Evolutionary conservation across 2,888 invertebrate genomes (phyloP).

Genomic region (Tachina fera): DNA sequence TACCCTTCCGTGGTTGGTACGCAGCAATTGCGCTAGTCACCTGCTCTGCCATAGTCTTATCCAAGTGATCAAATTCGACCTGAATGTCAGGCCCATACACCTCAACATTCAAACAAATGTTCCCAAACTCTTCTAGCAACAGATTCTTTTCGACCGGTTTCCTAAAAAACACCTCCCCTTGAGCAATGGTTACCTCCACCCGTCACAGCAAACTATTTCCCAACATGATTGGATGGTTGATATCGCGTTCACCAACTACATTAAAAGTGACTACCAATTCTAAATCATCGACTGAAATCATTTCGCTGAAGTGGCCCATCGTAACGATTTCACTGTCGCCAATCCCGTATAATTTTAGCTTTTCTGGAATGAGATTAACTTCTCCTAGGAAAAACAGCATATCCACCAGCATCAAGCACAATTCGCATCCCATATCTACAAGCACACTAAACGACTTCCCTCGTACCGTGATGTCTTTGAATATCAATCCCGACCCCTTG

Average conservation of each 20-base stretch:
- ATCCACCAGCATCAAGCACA: constrained; percentile 2
- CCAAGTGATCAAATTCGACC: background rate
- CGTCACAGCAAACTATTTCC: constrained; percentile 7
- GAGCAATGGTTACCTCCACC: background rate
- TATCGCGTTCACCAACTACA: constrained; percentile 15
- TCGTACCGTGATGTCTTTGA: background rate
- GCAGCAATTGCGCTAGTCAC: background rate
- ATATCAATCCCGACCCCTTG: constrained; percentile 11
- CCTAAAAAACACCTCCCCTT: background rate
- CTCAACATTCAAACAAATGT: background rate
- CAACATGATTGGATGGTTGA: constrained; percentile 15
- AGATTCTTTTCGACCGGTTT: background rate
- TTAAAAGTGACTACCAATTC: constrained; percentile 8
- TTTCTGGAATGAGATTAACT: constrained; percentile 15
- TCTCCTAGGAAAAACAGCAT: constrained; percentile 34
- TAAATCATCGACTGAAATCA: background rate
- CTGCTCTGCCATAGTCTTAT: background rate
- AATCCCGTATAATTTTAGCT: background rate
- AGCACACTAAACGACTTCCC: constrained; percentile 1
- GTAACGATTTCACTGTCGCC: constrained; percentile 11
- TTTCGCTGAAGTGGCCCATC: constrained; percentile 6
- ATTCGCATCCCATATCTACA: constrained; percentile 24
- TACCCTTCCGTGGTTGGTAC: background rate
- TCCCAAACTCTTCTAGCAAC: constrained; percentile 15
- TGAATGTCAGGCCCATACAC: background rate